Percentiles rank a stretch among this genome's conserved stretches.
These are phyloP conservation scores for Drosophila biarmipes DNA, from an alignment of 1,140 invertebrate genomes.

Conservation along the genomic window DNA sequence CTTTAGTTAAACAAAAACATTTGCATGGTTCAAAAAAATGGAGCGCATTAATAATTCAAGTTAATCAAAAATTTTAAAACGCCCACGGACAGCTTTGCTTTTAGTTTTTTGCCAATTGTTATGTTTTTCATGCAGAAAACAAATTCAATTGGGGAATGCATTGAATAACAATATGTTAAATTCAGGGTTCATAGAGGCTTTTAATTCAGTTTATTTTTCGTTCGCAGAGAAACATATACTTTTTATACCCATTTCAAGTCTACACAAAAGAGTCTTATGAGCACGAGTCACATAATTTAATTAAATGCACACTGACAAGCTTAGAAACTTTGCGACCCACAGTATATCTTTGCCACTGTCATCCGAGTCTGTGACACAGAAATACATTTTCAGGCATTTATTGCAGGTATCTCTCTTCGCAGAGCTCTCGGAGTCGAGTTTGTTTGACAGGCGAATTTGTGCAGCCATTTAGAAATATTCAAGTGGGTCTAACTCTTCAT, in stretches of 20 bases:
- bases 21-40: neutral
- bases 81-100: neutral
- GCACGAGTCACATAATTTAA: neutral
- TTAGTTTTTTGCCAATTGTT: neutral
- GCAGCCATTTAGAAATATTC: conserved; percentile 76
- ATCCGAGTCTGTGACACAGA: conserved; percentile 50
- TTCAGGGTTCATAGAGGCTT: neutral
- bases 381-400: conserved; percentile 68
- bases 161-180: neutral
- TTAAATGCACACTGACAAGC: neutral
- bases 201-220: neutral
- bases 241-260: neutral
- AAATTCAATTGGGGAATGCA: neutral
- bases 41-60: neutral
- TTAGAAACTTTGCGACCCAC: conserved; percentile 5
- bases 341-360: conserved; percentile 18
- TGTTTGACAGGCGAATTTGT: conserved; percentile 73
- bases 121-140: neutral
- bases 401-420: conserved; percentile 52
- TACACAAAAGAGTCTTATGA: neutral
- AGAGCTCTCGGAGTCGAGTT: conserved; percentile 27
- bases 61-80: neutral
- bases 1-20: neutral
- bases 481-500: conserved; percentile 65
- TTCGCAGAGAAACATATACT: neutral